Base-by-base conservation (phyloP, 1,140 invertebrate genomes). In the Drosophila watanabei region DNA sequence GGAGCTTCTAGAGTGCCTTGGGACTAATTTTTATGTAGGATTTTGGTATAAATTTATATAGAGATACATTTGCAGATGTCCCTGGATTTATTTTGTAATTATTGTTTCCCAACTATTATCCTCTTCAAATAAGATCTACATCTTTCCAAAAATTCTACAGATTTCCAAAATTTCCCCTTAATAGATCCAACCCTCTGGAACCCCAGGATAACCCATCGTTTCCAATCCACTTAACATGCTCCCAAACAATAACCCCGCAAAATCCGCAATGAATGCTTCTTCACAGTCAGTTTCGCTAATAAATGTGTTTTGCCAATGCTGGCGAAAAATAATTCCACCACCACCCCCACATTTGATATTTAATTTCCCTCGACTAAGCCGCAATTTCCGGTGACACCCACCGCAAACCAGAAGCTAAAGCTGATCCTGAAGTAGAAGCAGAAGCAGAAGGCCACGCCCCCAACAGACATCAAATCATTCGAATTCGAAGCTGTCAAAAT, bases 331-430 rank as follows among this genome's bases (percentile, higher is more conserved):
- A 54, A 63, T 75, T 46, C 43, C 48, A 51, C 63, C 35, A 49
- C 37, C 58, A 14, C 35, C 56, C 30, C 56, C 56, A 6, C 56
- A 6, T 62, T 51, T 86, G 80, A 56, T 78, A 84, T 82, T 90
- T 89, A 89, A 89, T 89, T 89, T 90, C 32, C 60, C 43, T 69
- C 33, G 43, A 69, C 75, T 90, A 68, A 90, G 76, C 87, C 72
- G 66, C 86, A 90, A 90, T 90, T 90, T 90, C 86, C 86, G 86
- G 86, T 69, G 75, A 77, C 86, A 79, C 86, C 86, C 56, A 82
- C 65, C 16, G 20, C 54, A 14, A 33, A 18, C 28, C 28, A 14
- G n/a, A 20, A 54, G 33, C 4, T 13, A 5, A 7, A 46, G 45
- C 20, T 24, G 24, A 24, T 24, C 3, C 24, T 24, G 24, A 24